phyloP scores from a whole-genome alignment of 1,140 invertebrate genomes.

The Leguminivora glycinivorella region DNA sequence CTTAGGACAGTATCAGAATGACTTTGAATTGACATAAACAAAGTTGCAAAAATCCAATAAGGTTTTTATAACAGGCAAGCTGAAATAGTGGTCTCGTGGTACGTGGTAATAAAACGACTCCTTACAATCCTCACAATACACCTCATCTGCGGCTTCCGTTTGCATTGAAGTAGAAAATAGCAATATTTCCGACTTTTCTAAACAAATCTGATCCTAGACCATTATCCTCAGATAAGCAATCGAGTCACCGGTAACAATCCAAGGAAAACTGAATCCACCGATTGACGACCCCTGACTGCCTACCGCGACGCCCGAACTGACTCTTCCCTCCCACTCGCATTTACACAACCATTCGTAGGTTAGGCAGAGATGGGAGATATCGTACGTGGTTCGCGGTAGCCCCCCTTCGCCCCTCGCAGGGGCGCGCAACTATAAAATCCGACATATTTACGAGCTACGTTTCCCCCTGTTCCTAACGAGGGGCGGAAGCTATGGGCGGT shows the following conservation, averaged over 20 bases:
- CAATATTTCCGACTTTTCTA: neutral
- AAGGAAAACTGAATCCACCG: constrained; percentile 33
- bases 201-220: neutral
- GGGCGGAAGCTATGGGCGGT: constrained; percentile 37
- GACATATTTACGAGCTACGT: constrained; percentile 68
- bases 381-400: no score
- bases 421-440: constrained; percentile 63
- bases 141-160: neutral
- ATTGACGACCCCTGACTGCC: constrained; percentile 43
- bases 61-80: no score
- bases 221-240: constrained; percentile 45
- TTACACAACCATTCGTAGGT: no score
- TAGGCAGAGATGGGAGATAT: no score
- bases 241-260: constrained; percentile 42
- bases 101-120: no score
- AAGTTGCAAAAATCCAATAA: no score
- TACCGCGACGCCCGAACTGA: no score
- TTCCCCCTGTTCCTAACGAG: constrained; percentile 44
- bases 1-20: no score
- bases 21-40: no score
- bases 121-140: no score
- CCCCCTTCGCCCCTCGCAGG: constrained; percentile 48
- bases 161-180: neutral
- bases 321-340: no score
- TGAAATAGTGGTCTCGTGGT: no score